Conservation (phyloP, 2,113 vertebrate species). For the Sylvilagus bachmani region DNA sequence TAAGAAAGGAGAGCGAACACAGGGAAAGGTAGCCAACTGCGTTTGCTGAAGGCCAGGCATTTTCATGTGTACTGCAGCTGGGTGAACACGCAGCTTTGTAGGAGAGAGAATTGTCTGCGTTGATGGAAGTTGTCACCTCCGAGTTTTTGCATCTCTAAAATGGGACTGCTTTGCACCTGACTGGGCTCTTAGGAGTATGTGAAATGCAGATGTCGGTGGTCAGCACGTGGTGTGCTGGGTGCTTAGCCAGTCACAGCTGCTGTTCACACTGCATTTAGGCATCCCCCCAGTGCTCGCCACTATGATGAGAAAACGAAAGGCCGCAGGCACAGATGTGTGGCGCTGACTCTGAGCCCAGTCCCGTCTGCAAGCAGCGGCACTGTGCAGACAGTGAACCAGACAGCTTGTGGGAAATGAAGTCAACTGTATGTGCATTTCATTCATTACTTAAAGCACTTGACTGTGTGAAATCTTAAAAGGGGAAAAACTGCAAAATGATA, state of each 20-base stretch:
- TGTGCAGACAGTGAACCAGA: not conserved
- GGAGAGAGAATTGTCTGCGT: not conserved
- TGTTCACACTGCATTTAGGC: not conserved
- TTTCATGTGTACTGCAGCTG: not conserved
- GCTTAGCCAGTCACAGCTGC: not conserved
- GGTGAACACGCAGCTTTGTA: not conserved
- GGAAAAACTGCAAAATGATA: conserved; percentile 68
- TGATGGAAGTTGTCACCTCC: not conserved
- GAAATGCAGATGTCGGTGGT: not conserved
- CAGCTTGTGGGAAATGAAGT: conserved; percentile 1
- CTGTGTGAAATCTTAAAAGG: conserved; percentile 52
- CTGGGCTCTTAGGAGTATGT: not conserved
- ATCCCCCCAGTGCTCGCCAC: not conserved
- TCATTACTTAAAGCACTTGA: conserved; percentile 75
- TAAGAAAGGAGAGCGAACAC: conserved; percentile 16
- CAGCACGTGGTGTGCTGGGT: not conserved
- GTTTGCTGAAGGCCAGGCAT: not conserved
- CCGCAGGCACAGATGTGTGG: not conserved
- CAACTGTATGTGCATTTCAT: conserved; percentile 63
- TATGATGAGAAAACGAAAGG: not conserved
- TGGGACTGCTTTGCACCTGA: not conserved
- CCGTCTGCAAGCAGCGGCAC: not conserved
- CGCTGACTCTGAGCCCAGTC: not conserved
- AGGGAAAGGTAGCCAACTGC: not conserved
- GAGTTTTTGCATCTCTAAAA: conserved; percentile 18